Percentiles rank a stretch among this genome's conserved stretches.
phyloP scores from a whole-genome alignment of 30 jellyfish, hydroid and myxozoan species.

The Rhopilema esculentum region DNA sequence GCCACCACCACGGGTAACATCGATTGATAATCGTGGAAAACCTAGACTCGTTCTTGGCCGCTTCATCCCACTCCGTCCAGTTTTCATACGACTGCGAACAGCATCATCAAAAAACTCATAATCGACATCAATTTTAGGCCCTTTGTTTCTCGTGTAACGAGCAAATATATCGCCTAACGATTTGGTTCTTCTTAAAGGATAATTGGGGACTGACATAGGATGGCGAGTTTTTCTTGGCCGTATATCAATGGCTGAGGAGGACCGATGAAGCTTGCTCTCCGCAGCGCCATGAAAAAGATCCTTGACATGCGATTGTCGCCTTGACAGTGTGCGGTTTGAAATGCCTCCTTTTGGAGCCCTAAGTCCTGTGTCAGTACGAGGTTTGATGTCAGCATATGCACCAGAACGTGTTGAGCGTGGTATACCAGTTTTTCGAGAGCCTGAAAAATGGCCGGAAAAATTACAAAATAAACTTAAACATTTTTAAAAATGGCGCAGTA shows the following conservation, averaged over 20 bases:
- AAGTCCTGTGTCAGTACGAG: slow-evolving; percentile 95
- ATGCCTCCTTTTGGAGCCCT: slow-evolving; percentile 39
- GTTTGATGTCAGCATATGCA: slow-evolving; percentile 71
- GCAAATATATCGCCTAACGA: slow-evolving; percentile 77
- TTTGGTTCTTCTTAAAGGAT: slow-evolving; percentile 80
- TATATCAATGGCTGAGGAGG: slow-evolving; percentile 91
- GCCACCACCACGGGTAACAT: slow-evolving; percentile 65
- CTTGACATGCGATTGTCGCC: slow-evolving; percentile 3
- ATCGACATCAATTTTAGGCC: slow-evolving; percentile 72
- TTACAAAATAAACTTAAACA: not conserved
- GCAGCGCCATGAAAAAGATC: slow-evolving; percentile 51
- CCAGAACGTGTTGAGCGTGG: slow-evolving; percentile 74
- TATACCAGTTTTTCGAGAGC: slow-evolving; percentile 64
- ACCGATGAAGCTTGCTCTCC: slow-evolving; percentile 65
- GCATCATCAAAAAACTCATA: slow-evolving; percentile 82
- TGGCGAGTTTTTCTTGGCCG: slow-evolving; percentile 64
- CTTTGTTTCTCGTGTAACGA: slow-evolving; percentile 44
- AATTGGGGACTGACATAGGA: slow-evolving; percentile 43
- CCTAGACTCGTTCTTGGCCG: slow-evolving; percentile 71
- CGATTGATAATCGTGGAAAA: slow-evolving; percentile 65
- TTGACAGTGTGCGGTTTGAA: slow-evolving; percentile 19
- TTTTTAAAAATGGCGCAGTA: not conserved
- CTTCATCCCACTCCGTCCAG: slow-evolving; percentile 60
- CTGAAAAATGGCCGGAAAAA: too few species aligned
- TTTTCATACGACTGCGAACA: slow-evolving; percentile 62